Evolutionary conservation across 2,888 invertebrate species (phyloP), one percentile per base, ranked within the genome.

Genomic region (Achlya flavicornis): DNA sequence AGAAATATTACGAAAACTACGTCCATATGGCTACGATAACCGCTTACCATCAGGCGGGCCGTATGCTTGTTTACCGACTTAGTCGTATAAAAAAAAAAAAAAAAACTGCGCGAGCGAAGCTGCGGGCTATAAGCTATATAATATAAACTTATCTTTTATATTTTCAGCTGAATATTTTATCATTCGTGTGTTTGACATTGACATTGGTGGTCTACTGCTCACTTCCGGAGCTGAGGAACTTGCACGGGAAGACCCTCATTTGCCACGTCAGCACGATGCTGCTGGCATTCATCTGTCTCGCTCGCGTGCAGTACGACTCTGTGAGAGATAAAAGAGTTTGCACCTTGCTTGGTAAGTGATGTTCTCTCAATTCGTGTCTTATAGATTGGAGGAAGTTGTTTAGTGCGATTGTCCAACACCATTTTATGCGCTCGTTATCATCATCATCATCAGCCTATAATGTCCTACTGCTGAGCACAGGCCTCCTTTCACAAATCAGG

Each of bases 221-320:
- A 5, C 88, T 97, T 63, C 95, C 96, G 0, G 94, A 95, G 69
- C 89, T 97, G 64, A 94, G 95, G 64, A 97, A 97, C 88, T 91
- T 97, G 19, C 97, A 97, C 67, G 97, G 97, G 0, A 95, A 95
- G 78, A 96, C 96, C 14, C 91, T 97, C 58, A 96, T 97, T 87
- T 96, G 96, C 76, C 95, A 97, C 75, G 95, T 96, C 46, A 88
- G 93, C 69, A 95, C 95, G 81, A 94, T 97, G 78, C 90, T 96
- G 66, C 77, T 95, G n/a, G 96, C 96, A 1, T 97, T 95, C 83
- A 78, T 94, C 61, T 95, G 95, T 71, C 94, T 96, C 43, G 94
- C 95, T 0, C 78, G 94, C 58, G 94, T 94, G 3, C 95, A 95
- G 81, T 90, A 94, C 76, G 76, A 76, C 33, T 81, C 73, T 53